These are phyloP conservation scores for Avahi laniger DNA, from an alignment of 2,797 vertebrate species.

Conservation along the genomic window DNA sequence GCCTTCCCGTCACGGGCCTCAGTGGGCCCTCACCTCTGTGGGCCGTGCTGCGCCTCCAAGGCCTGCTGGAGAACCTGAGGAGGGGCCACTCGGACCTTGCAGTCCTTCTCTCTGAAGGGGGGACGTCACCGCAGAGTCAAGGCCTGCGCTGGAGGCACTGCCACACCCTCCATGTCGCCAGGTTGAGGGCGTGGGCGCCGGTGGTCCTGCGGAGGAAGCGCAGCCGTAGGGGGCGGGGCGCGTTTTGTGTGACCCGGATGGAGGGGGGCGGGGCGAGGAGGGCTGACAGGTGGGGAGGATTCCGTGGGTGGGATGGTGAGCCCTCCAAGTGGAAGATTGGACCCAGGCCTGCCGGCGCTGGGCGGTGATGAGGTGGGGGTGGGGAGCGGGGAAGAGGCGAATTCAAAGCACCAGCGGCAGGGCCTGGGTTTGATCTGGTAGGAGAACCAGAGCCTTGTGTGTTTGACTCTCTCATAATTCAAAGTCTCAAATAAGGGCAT, in stretches of 20 bases:
- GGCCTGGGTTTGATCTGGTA: conserved; percentile 1
- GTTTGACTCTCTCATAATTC: background rate
- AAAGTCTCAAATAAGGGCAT: background rate
- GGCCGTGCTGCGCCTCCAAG: conserved; percentile 71
- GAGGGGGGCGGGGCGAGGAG: background rate
- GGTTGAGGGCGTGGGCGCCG: background rate
- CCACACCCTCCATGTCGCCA: conserved; percentile 58
- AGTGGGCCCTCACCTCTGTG: conserved; percentile 60
- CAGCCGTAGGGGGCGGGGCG: background rate
- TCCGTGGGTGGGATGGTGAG: background rate
- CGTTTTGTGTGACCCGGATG: background rate
- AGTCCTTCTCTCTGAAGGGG: background rate
- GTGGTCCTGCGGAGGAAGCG: background rate
- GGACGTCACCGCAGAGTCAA: background rate
- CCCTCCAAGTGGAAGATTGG: background rate
- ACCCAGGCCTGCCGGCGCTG: background rate
- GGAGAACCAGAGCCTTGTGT: background rate
- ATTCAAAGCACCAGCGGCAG: background rate
- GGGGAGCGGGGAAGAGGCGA: background rate
- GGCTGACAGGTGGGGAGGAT: background rate
- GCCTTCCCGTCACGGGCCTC: conserved; percentile 77
- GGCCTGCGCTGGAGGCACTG: background rate
- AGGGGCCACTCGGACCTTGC: background rate
- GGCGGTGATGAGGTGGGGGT: background rate
- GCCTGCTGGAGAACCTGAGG: conserved; percentile 60